Base-by-base conservation (phyloP, 2,888 invertebrate genomes). In the Metacarcinus magister region DNA sequence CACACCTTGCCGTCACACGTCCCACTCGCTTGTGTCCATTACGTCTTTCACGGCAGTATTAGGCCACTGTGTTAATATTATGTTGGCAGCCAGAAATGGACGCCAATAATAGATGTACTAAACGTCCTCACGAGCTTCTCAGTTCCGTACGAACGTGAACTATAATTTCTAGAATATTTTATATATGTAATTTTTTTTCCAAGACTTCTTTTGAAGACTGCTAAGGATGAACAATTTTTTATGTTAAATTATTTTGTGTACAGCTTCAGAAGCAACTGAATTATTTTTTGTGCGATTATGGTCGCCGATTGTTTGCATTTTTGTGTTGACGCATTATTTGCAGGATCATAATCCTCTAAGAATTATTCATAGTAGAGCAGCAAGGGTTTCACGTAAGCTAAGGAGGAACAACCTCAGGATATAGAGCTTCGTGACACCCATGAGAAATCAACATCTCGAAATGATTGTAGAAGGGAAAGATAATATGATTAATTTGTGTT, bases 41-140 rank as follows among this genome's bases (percentile, higher is more conserved):
- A 87, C 16, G 87, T 87, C 87, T 87, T 87, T 87, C 87, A 87
- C 87, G 87, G 87, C 87, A 87, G 87, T 87, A 87, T 87, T 87
- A 87, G 32, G 87, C 39, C 87, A 32, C 13, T 87, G 75, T 75
- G 87, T 87, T 87, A 39, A 39, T 87, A 39, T 87, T 87, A 87
- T 87, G 39, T 87, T 7, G 39, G 87, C 39, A 87, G 75, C 28
- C 75, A 75, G 28, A n/a, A 8, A 75, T 75, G 75, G 75, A 75
- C n/a, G 28, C 75, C 23, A 3, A 28, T 0, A 75, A 75, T 75
- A n/a, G 28, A 75, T 75, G 75, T 75, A n/a, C 23, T 75, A 5
- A 75, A 28, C 19, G 28, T 75, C n/a, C 7, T n/a, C 28, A 7
- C 19, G 19, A 23, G 75, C n/a, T 75, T 28, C 28, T 75, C 8